These are phyloP conservation scores for Pseudocheirus occidentalis DNA, from an alignment of 2,797 vertebrate genomes.

Conservation along the genomic window DNA sequence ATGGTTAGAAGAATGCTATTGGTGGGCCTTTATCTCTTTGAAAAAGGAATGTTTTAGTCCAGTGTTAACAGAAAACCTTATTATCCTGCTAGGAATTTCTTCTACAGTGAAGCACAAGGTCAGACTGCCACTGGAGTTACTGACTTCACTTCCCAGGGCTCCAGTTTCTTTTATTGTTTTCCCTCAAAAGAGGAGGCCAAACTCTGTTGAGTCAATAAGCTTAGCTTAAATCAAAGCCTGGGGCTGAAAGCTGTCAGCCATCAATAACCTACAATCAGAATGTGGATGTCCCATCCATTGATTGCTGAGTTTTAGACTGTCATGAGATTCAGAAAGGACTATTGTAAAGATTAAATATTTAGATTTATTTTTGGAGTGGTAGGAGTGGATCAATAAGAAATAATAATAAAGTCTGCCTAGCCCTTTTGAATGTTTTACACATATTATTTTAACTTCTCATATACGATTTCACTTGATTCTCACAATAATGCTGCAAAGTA, in stretches of 20 bases:
- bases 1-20: conserved; percentile 62
- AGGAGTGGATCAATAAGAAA: background rate
- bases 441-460: background rate
- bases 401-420: background rate
- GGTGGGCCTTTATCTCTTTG: conserved; percentile 64
- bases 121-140: conserved; percentile 26
- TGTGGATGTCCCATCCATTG: background rate
- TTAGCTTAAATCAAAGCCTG: background rate
- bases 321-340: background rate
- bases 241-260: background rate
- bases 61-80: conserved; percentile 42
- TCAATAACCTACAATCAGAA: background rate
- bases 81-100: conserved; percentile 54
- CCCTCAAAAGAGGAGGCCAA: conserved; percentile 32
- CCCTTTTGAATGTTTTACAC: background rate
- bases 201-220: conserved; percentile 15
- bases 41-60: conserved; percentile 69
- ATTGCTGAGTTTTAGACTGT: background rate
- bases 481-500: background rate
- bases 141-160: conserved; percentile 17
- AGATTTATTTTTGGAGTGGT: background rate
- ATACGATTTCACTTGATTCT: background rate
- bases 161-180: conserved; percentile 53
- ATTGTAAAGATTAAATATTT: background rate
- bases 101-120: conserved; percentile 57